phyloP scores from a whole-genome alignment of 2,888 invertebrate genomes.

The Acanthosoma haemorrhoidale region DNA sequence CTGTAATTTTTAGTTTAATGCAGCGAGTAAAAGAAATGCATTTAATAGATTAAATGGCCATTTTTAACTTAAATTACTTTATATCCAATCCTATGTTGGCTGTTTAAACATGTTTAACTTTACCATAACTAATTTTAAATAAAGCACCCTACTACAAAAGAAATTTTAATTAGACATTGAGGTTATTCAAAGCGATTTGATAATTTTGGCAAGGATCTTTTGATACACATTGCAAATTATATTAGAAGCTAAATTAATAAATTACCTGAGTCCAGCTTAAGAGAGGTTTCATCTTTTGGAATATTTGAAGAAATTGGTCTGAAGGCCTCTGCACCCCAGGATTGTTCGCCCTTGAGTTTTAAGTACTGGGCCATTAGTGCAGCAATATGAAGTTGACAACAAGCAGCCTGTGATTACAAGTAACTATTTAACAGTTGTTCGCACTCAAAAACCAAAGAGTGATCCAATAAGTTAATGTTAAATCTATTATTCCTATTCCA shows the following conservation, averaged over 20 bases:
- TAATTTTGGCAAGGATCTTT: background rate
- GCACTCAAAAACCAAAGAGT: background rate
- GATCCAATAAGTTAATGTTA: background rate
- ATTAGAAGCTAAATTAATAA: background rate
- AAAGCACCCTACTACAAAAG: no score
- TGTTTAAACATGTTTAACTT: no score
- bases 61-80: no score
- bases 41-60: no score
- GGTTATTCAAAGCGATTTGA: background rate
- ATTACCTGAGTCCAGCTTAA: slow-evolving; percentile 74
- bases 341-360: slow-evolving; percentile 64
- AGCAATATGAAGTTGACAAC: slow-evolving; percentile 90
- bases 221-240: slow-evolving; percentile 1
- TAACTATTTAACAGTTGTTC: no score
- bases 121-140: no score
- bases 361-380: slow-evolving; percentile 92
- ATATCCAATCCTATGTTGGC: no score
- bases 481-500: no score
- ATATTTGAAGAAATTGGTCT: slow-evolving; percentile 80
- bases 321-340: slow-evolving; percentile 85
- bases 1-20: no score
- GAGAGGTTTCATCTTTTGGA: slow-evolving; percentile 74
- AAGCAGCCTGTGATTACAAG: slow-evolving; percentile 66
- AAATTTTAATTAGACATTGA: background rate
- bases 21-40: no score